phyloP scores from a whole-genome alignment of 1,140 invertebrate species.

The Dinothrombium tinctorium region DNA sequence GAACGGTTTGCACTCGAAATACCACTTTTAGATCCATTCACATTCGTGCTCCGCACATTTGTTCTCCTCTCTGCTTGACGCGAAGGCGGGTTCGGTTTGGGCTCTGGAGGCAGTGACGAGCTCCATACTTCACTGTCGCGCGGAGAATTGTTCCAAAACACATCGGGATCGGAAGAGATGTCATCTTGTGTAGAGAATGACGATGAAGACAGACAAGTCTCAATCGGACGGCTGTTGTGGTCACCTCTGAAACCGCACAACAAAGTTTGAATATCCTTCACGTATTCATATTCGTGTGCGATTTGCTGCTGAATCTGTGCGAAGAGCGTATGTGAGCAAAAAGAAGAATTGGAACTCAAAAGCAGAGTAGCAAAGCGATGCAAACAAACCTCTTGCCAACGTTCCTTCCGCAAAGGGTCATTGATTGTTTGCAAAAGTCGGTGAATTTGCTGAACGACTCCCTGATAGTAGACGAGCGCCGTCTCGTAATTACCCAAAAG shows the following conservation, averaged over 20 bases:
- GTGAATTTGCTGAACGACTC: slow-evolving; percentile 69
- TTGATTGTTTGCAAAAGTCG: slow-evolving; percentile 50
- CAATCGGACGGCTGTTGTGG: slow-evolving; percentile 22
- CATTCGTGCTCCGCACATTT: background rate
- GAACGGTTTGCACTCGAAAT: slow-evolving; percentile 5
- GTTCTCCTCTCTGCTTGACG: background rate
- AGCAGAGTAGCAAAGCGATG: slow-evolving; percentile 8
- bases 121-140: background rate
- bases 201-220: slow-evolving; percentile 8
- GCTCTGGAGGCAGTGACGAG: background rate
- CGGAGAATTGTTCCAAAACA: slow-evolving; percentile 21
- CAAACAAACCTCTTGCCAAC: slow-evolving; percentile 53
- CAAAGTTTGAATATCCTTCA: slow-evolving; percentile 51
- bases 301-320: slow-evolving; percentile 64
- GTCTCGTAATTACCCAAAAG: slow-evolving; percentile 86
- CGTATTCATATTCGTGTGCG: slow-evolving; percentile 62
- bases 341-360: slow-evolving; percentile 9
- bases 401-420: slow-evolving; percentile 49
- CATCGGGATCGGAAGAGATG: slow-evolving; percentile 27
- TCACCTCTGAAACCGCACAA: slow-evolving; percentile 30
- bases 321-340: background rate
- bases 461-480: slow-evolving; percentile 79
- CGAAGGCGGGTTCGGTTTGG: background rate
- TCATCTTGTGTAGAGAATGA: slow-evolving; percentile 14
- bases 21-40: slow-evolving; percentile 15